Conservation (phyloP, 2,797 vertebrate genomes). For the Syngnathus acus region DNA sequence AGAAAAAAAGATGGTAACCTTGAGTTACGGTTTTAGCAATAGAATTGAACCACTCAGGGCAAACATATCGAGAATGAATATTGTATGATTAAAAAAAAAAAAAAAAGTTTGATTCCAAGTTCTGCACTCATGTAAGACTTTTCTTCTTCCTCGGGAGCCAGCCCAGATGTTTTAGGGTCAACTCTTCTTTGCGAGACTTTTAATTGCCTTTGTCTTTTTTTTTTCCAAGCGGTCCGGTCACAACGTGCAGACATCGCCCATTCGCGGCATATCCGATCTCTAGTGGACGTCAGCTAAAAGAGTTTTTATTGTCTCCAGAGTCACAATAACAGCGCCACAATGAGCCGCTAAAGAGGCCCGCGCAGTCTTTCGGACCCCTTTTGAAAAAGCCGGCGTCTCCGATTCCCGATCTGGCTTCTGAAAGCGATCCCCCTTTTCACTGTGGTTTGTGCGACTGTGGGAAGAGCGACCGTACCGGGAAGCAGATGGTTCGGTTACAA, state of each 20-base stretch:
- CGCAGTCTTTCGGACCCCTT: conserved; percentile 42
- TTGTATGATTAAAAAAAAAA: not conserved
- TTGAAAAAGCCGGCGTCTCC: conserved; percentile 47
- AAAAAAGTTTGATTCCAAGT: not conserved
- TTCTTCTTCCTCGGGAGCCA: too few species aligned
- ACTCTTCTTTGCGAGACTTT: conserved; percentile 14
- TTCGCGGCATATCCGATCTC: conserved; percentile 41
- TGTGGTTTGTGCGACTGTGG: conserved; percentile 50
- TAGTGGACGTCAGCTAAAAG: conserved; percentile 36
- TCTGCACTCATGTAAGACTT: too few species aligned
- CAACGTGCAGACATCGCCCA: not conserved
- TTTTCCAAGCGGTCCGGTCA: not conserved
- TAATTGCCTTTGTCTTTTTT: conserved; percentile 13
- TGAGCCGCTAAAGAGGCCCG: conserved; percentile 37
- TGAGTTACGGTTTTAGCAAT: too few species aligned
- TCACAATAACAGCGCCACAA: conserved; percentile 49
- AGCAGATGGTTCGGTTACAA: conserved; percentile 62
- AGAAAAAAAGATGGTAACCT: too few species aligned
- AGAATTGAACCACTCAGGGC: too few species aligned
- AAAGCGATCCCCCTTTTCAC: conserved; percentile 59
- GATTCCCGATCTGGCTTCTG: conserved; percentile 53
- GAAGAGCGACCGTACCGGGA: conserved; percentile 53
- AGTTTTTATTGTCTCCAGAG: conserved; percentile 25
- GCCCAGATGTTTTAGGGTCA: not conserved
- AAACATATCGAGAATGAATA: not conserved